Base-by-base conservation (phyloP, 2,888 invertebrate species). In the Cryptophagus acutangulus region DNA sequence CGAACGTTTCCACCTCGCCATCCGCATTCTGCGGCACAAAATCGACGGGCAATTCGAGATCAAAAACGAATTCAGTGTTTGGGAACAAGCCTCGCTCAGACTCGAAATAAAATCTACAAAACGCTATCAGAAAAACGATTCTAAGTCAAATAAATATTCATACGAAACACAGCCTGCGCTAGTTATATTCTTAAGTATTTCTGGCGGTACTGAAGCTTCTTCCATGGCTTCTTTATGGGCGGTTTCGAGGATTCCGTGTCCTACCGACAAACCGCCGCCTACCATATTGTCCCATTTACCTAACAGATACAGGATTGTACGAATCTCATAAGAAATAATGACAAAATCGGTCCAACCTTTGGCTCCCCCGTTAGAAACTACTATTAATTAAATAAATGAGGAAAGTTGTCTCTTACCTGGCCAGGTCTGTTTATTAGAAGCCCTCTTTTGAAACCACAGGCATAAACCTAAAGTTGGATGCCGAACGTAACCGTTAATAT, bases 231-330 rank as follows among this genome's bases (percentile, higher is more conserved):
- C 95, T 66, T 94, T 94, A 53, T 86, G 78, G 20, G 90, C 90
- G 36, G 94, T 94, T 71, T 94, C 90, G 56, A 85, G 72, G 44
- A 93, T 84, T 31, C 87, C 86, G 70, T 83, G 86, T 10, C 92
- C 93, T 29, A 90, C 90, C 16, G 90, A 87, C 36, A 95, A 67
- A 2, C 94, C 95, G 37, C 95, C 95, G 51, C 91, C 90, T 25
- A 92, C 93, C 83, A 95, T 91, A 65, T 92, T 93, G 68, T 95
- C 95, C 84, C 91, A 87, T 71, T 88, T 90, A 26, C 82, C 79
- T 79, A 50, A 33, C 61, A 36, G 17, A 14, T 16, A 10, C 15
- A 24, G 5, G 10, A 39, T 39, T 20, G 5, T 24, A 33, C 10
- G 10, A 2, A 4, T 3, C 4, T 16, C 6, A 14, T 36, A n/a